phyloP scores from a whole-genome alignment of 2,113 vertebrate genomes.

The Columba livia region DNA sequence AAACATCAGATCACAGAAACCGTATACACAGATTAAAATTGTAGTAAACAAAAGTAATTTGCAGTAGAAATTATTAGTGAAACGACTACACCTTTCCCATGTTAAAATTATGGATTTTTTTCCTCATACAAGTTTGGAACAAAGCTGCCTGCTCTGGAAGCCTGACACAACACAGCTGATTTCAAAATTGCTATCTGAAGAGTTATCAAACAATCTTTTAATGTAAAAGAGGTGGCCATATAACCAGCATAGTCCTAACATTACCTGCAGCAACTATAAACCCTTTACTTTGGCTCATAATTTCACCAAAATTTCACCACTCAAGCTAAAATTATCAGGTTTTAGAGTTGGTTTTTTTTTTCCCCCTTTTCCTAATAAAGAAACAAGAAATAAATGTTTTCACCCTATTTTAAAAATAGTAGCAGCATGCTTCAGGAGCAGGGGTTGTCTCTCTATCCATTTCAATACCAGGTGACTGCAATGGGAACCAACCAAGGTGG shows the following conservation, averaged over 20 bases:
- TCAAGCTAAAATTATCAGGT: neutral
- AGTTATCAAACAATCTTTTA: neutral
- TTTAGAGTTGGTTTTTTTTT: neutral
- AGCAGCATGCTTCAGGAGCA: neutral
- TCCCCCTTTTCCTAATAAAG: neutral
- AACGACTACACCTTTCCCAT: neutral
- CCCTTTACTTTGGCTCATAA: neutral
- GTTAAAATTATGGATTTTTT: neutral
- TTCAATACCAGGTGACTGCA: neutral
- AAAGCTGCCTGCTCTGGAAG: neutral
- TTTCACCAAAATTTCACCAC: neutral
- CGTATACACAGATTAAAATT: neutral
- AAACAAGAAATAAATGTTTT: neutral
- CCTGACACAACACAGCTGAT: neutral
- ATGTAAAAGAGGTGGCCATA: neutral
- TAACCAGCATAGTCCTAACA: neutral
- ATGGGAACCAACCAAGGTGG: neutral
- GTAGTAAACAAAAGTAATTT: neutral
- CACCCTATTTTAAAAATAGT: neutral
- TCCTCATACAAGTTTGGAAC: neutral
- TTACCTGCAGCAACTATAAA: neutral
- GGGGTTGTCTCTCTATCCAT: neutral
- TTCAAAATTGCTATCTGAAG: neutral
- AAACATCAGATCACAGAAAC: neutral
- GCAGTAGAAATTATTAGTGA: neutral